Evolutionary conservation across 2,888 invertebrate species (phyloP).

Genomic region (Hirtodrosophila alboralis): DNA sequence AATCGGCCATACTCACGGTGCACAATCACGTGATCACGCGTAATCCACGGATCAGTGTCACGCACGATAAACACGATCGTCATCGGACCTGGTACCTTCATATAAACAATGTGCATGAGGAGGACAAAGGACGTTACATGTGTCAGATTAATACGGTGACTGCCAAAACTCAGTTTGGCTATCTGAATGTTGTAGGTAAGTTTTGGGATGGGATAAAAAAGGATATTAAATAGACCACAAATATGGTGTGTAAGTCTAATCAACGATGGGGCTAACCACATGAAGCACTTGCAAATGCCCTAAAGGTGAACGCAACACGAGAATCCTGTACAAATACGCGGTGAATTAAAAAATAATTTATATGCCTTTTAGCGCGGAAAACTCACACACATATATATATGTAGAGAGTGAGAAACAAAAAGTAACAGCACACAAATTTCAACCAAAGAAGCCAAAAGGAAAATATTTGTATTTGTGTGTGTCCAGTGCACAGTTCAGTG

Average conservation of each 20-base stretch:
- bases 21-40: conserved; percentile 97
- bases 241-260: conserved; percentile 54
- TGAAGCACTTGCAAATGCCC: neutral
- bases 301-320: conserved; percentile 16
- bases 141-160: conserved; percentile 96
- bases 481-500: conserved; percentile 69
- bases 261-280: conserved; percentile 23
- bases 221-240: too few species aligned
- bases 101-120: conserved; percentile 95
- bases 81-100: conserved; percentile 95
- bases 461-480: conserved; percentile 20
- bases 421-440: conserved; percentile 7
- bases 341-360: conserved; percentile 73
- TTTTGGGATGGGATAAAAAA: conserved; percentile 14
- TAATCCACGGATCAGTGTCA: conserved; percentile 95
- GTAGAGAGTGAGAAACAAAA: conserved; percentile 19
- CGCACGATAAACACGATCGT: conserved; percentile 94
- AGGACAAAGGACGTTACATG: conserved; percentile 96
- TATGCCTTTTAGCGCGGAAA: conserved; percentile 61
- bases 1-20: conserved; percentile 95
- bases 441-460: conserved; percentile 23
- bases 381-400: conserved; percentile 7
- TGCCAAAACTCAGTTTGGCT: conserved; percentile 96
- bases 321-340: conserved; percentile 66
- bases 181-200: conserved; percentile 95